Evolutionary conservation across 2,113 vertebrate genomes (phyloP), one percentile per base, ranked within the genome.

Genomic region (Serilophus lunatus): DNA sequence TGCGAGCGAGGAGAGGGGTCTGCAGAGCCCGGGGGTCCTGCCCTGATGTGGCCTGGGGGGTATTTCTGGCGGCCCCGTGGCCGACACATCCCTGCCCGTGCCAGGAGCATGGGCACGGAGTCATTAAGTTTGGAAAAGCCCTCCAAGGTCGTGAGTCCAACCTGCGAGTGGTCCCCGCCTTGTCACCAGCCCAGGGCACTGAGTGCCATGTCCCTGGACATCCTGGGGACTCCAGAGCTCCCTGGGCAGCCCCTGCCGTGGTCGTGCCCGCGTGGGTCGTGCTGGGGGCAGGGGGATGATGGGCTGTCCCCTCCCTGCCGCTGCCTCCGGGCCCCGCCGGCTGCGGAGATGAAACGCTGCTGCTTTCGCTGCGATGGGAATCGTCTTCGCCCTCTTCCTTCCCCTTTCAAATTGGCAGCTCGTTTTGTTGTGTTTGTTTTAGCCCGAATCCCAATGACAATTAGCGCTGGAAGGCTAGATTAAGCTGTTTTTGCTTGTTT

Each of bases 401-500:
- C 94, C 95, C 70, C 93, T 92, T 92, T 93, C 70, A 4, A 4
- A 23, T 3, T 10, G 77, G 86, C 88, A 60, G 94, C 92, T 79
- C 19, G 4, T 23, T 18, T 16, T 3, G 42, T 8, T 5, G 82
- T 92, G 92, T 95, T 95, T 93, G 89, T 61, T 95, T 88, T 86
- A 94, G 92, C 91, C 83, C 1, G 33, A 66, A 23, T 82, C 94
- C 91, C 86, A 20, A 3, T 11, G 95, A 93, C 94, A 93, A 88
- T 92, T 84, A 92, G 69, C 3, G 74, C 94, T 93, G 29, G 83
- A 3, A 83, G 89, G 84, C 74, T 61, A 42, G 86, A 92, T 95
- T 85, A 82, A 92, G 78, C 93, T 79, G 81, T 86, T 96, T 90
- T 70, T 4, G 25, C 93, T 95, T 91, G 93, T 95, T 93, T 94